Evolutionary conservation across 2,113 vertebrate species (phyloP).

Genomic region (Vulpes vulpes): DNA sequence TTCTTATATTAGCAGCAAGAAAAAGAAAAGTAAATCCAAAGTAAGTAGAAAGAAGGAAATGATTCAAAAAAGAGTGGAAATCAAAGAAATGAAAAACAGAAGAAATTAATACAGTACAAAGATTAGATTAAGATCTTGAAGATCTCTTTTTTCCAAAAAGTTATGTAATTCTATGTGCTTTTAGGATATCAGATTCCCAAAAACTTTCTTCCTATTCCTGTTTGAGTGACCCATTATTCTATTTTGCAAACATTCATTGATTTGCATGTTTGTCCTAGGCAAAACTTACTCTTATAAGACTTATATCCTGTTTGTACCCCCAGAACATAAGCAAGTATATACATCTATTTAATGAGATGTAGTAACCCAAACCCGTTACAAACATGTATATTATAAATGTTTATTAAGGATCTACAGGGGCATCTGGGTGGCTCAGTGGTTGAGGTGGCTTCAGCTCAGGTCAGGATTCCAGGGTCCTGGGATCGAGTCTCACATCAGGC

Average conservation of each 20-base stretch:
- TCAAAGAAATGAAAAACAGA: background rate
- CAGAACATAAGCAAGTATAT: background rate
- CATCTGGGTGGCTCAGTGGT: too few relatives aligned
- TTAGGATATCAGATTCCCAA: background rate
- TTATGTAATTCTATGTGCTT: background rate
- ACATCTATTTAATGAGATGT: background rate
- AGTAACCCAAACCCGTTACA: background rate
- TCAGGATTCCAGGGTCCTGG: too few relatives aligned
- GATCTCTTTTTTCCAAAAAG: background rate
- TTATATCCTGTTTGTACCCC: background rate
- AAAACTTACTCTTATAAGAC: background rate
- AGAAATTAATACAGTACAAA: background rate
- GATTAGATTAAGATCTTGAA: background rate
- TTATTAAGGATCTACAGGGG: background rate
- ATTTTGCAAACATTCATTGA: background rate
- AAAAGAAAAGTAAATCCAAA: conserved; percentile 33
- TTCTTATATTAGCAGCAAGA: background rate
- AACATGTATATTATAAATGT: background rate
- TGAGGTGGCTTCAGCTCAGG: too few relatives aligned
- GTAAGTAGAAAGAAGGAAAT: background rate
- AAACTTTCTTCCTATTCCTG: background rate
- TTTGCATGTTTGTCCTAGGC: background rate
- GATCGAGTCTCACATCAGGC: too few relatives aligned
- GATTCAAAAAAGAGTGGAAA: conserved; percentile 42
- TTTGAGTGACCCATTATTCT: background rate